Conservation (phyloP, 2,888 invertebrate genomes). For the Perithous albicinctus region DNA sequence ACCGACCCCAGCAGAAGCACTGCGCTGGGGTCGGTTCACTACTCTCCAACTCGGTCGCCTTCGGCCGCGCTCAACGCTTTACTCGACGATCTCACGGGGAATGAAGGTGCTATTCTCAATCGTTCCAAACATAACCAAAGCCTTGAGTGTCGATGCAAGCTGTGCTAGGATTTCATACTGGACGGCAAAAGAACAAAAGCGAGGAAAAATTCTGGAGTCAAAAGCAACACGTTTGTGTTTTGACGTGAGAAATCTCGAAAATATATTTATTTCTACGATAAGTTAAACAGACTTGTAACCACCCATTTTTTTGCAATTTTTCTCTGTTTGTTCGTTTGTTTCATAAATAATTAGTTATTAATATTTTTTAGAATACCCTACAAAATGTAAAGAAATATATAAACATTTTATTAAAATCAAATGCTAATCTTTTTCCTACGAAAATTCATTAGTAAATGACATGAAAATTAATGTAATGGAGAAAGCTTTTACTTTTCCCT, state of each 20-base stretch:
- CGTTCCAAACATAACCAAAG: constrained; percentile 28
- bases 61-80: constrained; percentile 21
- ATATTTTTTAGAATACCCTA: too few relatives aligned
- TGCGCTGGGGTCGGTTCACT: too few relatives aligned
- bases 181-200: background rate
- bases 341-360: too few relatives aligned
- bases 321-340: background rate
- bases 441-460: too few relatives aligned
- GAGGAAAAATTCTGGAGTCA: background rate
- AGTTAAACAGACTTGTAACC: background rate
- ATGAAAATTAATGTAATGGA: too few relatives aligned
- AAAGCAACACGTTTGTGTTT: background rate
- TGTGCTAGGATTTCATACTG: constrained; percentile 4
- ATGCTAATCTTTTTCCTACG: too few relatives aligned
- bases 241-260: background rate
- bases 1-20: constrained; percentile 52
- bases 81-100: constrained; percentile 45
- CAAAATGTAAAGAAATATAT: too few relatives aligned
- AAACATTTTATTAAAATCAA: too few relatives aligned
- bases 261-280: background rate
- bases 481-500: too few relatives aligned
- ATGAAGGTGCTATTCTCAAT: constrained; percentile 59
- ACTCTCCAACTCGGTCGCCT: too few relatives aligned
- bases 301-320: background rate
- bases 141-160: background rate